These are phyloP conservation scores for Cyphomyrmex costatus DNA, from an alignment of 1,140 invertebrate genomes.

Conservation along the genomic window DNA sequence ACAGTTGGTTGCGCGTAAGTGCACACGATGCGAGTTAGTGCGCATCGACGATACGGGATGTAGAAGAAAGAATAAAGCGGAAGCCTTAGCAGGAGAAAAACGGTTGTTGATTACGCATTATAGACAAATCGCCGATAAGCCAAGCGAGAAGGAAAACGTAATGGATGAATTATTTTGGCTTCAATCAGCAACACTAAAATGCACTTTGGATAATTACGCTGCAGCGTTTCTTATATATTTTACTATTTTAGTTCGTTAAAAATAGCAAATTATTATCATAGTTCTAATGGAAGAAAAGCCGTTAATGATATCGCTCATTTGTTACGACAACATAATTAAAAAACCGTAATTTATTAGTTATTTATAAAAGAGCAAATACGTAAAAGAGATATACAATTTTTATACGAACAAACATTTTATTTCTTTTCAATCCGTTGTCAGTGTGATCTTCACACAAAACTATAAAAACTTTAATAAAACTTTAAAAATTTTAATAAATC, in stretches of 20 bases:
- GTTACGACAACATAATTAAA: too few relatives aligned
- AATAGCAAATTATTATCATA: neutral
- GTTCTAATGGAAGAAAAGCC: neutral
- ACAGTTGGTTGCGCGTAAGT: slow-evolving; percentile 51
- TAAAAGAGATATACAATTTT: too few relatives aligned
- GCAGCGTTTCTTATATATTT: neutral
- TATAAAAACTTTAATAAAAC: too few relatives aligned
- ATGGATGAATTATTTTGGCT: slow-evolving; percentile 37
- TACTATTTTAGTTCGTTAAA: neutral
- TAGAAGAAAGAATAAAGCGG: slow-evolving; percentile 30
- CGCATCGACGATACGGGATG: slow-evolving; percentile 25
- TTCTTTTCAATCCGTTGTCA: too few relatives aligned
- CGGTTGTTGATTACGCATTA: slow-evolving; percentile 28
- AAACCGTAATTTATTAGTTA: too few relatives aligned
- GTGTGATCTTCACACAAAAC: too few relatives aligned
- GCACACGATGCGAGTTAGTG: slow-evolving; percentile 29
- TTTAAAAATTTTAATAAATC: too few relatives aligned
- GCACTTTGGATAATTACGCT: neutral
- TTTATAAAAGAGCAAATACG: too few relatives aligned
- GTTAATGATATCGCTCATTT: neutral
- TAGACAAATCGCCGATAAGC: slow-evolving; percentile 44
- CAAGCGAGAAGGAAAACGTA: slow-evolving; percentile 25
- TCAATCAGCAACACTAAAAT: slow-evolving; percentile 36
- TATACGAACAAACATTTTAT: too few relatives aligned
- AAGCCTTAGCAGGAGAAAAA: neutral